These are phyloP conservation scores for Bufo bufo DNA, from an alignment of 2,113 vertebrate species.

Conservation along the genomic window DNA sequence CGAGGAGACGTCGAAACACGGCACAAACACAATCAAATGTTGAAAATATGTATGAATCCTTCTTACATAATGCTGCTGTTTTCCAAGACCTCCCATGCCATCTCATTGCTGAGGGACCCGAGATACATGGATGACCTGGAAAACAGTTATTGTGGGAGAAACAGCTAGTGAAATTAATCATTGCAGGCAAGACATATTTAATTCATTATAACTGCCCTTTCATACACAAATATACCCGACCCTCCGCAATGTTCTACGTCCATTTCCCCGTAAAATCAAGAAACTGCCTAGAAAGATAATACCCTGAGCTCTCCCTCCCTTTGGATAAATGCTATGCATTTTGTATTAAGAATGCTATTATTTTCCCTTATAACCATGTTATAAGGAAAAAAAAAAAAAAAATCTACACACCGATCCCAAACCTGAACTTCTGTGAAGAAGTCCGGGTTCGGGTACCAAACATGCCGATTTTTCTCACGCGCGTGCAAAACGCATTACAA, in stretches of 20 bases:
- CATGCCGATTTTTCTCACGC: no score
- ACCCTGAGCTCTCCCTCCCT: neutral
- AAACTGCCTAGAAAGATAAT: neutral
- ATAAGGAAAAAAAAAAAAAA: no score
- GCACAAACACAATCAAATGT: conserved; percentile 47
- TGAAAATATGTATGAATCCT: conserved; percentile 57
- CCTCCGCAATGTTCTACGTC: neutral
- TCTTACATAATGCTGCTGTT: neutral
- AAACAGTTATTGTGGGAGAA: conserved; percentile 53
- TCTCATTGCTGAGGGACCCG: conserved; percentile 52
- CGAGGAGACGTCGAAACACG: conserved; percentile 48
- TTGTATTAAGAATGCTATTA: no score
- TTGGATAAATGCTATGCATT: no score
- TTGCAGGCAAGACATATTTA: conserved; percentile 36
- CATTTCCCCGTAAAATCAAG: neutral
- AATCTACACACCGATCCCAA: no score
- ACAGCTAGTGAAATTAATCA: conserved; percentile 50
- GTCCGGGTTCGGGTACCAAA: no score
- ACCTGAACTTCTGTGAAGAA: no score
- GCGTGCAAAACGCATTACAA: no score
- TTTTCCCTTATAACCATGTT: no score
- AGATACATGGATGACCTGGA: conserved; percentile 22
- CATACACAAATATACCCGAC: conserved; percentile 8
- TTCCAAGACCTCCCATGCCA: conserved; percentile 50
- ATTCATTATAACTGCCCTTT: conserved; percentile 25